A percentile compares a stretch with the other conserved stretches of the same genome.
Conservation (phyloP, 1,140 invertebrate species). For the Teleogryllus occipitalis region DNA sequence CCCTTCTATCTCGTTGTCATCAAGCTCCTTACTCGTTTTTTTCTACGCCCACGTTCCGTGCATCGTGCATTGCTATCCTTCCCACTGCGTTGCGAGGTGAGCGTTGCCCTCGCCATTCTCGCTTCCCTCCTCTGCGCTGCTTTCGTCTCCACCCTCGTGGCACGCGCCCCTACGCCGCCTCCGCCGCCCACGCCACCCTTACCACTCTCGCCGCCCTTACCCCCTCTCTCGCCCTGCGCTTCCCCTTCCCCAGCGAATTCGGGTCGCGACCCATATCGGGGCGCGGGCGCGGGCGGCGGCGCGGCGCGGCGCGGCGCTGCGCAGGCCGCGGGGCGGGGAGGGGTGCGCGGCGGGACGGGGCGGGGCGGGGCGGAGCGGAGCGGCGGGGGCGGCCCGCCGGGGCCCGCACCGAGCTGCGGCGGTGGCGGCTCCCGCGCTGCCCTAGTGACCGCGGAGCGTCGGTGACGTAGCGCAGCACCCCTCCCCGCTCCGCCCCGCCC, state of each 20-base stretch:
- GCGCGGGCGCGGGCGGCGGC: too few relatives aligned
- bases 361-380: conserved; percentile 17
- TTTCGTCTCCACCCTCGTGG: too few relatives aligned
- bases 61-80: too few relatives aligned
- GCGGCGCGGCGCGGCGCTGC: conserved; percentile 3
- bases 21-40: too few relatives aligned
- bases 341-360: conserved; percentile 20
- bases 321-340: not conserved
- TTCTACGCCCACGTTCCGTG: too few relatives aligned
- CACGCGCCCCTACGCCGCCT: too few relatives aligned
- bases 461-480: conserved; percentile 12
- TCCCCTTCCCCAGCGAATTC: not conserved
- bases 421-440: conserved; percentile 25
- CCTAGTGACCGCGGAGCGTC: conserved; percentile 10
- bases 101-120: too few relatives aligned
- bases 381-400: conserved; percentile 10
- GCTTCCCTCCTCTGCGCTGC: too few relatives aligned
- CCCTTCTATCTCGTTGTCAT: too few relatives aligned
- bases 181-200: too few relatives aligned
- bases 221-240: not conserved
- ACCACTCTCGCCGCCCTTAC: too few relatives aligned
- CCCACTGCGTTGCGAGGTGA: too few relatives aligned
- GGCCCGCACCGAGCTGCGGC: conserved; percentile 20
- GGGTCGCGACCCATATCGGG: not conserved
- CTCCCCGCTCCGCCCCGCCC: not conserved